phyloP scores from a whole-genome alignment of 2,797 vertebrate genomes.

The Poeciliopsis presidionis region DNA sequence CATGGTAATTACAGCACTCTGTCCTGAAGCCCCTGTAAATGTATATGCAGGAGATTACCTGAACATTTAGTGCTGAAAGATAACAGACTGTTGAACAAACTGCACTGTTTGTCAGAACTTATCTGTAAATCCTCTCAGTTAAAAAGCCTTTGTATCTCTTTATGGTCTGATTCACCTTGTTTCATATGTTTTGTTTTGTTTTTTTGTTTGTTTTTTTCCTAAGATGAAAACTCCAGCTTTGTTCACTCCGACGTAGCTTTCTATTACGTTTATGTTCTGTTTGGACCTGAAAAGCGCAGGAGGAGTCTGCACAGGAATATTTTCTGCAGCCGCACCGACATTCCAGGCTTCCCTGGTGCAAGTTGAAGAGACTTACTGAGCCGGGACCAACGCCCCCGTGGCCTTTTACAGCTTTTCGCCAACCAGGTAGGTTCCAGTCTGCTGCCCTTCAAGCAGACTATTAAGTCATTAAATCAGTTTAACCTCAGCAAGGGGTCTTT shows the following conservation, averaged over 20 bases:
- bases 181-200: background rate
- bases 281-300: background rate
- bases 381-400: constrained; percentile 37
- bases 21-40: background rate
- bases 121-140: constrained; percentile 44
- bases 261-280: background rate
- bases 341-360: constrained; percentile 10
- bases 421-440: constrained; percentile 28
- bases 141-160: constrained; percentile 42
- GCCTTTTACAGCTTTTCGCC: constrained; percentile 41
- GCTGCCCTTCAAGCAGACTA: constrained; percentile 32
- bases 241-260: background rate
- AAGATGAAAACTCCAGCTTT: background rate
- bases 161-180: background rate
- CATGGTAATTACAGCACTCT: constrained; percentile 34
- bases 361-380: constrained; percentile 50
- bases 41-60: background rate
- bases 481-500: constrained; percentile 15
- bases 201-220: too few species aligned
- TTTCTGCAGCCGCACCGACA: constrained; percentile 6
- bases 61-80: constrained; percentile 42
- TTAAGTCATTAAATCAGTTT: constrained; percentile 56
- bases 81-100: constrained; percentile 44
- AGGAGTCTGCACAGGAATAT: constrained; percentile 2
- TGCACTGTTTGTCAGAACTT: constrained; percentile 24